phyloP scores from a whole-genome alignment of 2,113 vertebrate genomes.

The Oplegnathus fasciatus region DNA sequence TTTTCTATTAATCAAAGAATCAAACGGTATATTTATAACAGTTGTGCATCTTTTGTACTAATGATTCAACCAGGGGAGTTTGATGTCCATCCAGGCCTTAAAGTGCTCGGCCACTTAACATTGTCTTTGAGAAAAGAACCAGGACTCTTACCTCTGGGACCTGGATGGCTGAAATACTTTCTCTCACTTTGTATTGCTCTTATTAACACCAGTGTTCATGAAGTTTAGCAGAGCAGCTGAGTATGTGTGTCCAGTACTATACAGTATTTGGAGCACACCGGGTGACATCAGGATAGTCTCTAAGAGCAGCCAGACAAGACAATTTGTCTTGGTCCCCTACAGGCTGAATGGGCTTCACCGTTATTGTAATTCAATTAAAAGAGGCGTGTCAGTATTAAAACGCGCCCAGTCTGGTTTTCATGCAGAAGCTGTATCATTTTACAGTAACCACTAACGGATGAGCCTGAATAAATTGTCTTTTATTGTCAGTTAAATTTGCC shows the following conservation, averaged over 20 bases:
- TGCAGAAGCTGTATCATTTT: constrained; percentile 27
- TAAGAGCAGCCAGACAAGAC: constrained; percentile 49
- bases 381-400: constrained; percentile 33
- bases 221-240: background rate
- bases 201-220: background rate
- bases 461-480: constrained; percentile 32
- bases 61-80: too few species aligned
- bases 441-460: constrained; percentile 9
- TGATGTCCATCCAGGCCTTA: too few species aligned
- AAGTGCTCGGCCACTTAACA: too few species aligned
- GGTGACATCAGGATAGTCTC: constrained; percentile 32
- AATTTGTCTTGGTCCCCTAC: constrained; percentile 53
- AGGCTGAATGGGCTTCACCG: constrained; percentile 49
- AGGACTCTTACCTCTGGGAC: background rate
- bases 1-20: too few species aligned
- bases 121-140: too few species aligned
- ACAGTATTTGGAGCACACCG: background rate
- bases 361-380: constrained; percentile 56
- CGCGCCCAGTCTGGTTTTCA: constrained; percentile 19
- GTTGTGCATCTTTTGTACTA: too few species aligned
- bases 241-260: background rate
- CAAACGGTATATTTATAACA: too few species aligned
- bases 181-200: background rate
- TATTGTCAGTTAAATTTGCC: constrained; percentile 54
- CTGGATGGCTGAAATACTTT: background rate